Evolutionary conservation across 2,797 vertebrate genomes (phyloP).

Genomic region (Cetoscarus ocellatus): DNA sequence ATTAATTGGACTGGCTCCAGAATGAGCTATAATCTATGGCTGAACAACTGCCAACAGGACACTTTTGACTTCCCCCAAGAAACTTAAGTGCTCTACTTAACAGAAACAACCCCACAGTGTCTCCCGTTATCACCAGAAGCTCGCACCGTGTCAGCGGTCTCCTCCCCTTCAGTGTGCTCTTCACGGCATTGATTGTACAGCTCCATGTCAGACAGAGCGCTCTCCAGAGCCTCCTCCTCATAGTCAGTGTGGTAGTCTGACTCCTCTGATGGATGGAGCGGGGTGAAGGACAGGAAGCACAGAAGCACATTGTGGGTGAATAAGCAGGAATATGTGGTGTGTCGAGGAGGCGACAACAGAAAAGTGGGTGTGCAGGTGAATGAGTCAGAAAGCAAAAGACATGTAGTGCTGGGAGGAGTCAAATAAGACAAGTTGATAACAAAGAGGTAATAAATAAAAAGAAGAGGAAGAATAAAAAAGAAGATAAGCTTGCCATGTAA

Average conservation of each 20-base stretch:
- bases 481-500: not conserved
- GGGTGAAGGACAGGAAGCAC: constrained; percentile 39
- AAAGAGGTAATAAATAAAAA: constrained; percentile 31
- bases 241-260: constrained; percentile 96
- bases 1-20: constrained; percentile 16
- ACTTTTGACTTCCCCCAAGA: not conserved
- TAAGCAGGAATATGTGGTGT: constrained; percentile 23
- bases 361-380: constrained; percentile 41
- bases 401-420: constrained; percentile 11
- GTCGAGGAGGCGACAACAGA: constrained; percentile 33
- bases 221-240: constrained; percentile 89
- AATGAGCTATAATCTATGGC: not conserved
- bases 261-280: constrained; percentile 85
- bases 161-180: constrained; percentile 82
- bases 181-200: constrained; percentile 64
- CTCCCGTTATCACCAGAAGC: constrained; percentile 81
- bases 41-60: constrained; percentile 10
- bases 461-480: not conserved
- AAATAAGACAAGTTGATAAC: constrained; percentile 22
- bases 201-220: constrained; percentile 83
- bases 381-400: constrained; percentile 35
- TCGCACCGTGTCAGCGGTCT: constrained; percentile 89
- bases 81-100: not conserved
- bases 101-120: constrained; percentile 7
- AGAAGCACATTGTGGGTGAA: constrained; percentile 56